Evolutionary conservation across 2,888 invertebrate genomes (phyloP).

Genomic region (Noctua comes): DNA sequence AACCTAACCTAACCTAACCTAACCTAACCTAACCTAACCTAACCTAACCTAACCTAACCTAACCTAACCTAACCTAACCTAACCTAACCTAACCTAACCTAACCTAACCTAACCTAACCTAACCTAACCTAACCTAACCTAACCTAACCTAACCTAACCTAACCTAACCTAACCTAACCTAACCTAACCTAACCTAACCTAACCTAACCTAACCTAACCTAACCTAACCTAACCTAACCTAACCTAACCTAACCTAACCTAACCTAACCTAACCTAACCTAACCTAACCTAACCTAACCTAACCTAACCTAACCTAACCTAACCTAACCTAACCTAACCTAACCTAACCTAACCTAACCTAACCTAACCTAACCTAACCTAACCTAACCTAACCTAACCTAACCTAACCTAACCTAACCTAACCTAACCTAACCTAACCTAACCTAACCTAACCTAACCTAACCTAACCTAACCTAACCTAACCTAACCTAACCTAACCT

Average conservation of each 20-base stretch:
- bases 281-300: conserved; percentile 28
- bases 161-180: conserved; percentile 37
- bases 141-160: conserved; percentile 58
- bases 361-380: conserved; percentile 28
- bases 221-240: conserved; percentile 41
- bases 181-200: conserved; percentile 41
- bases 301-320: conserved; percentile 28
- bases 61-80: conserved; percentile 61
- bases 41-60: conserved; percentile 51
- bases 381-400: conserved; percentile 27
- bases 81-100: conserved; percentile 52
- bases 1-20: conserved; percentile 58
- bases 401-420: conserved; percentile 23
- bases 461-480: conserved; percentile 23
- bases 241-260: conserved; percentile 40
- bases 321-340: conserved; percentile 28
- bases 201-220: conserved; percentile 41
- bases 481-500: conserved; percentile 23
- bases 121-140: conserved; percentile 47
- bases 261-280: conserved; percentile 27
- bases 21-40: conserved; percentile 57
- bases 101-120: conserved; percentile 58
- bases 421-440: conserved; percentile 23
- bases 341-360: conserved; percentile 28
- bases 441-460: conserved; percentile 23